Percentiles rank a stretch among this genome's conserved stretches.
Evolutionary conservation across 2,888 invertebrate species (phyloP).

Genomic region (Arrhopalites spinosus): DNA sequence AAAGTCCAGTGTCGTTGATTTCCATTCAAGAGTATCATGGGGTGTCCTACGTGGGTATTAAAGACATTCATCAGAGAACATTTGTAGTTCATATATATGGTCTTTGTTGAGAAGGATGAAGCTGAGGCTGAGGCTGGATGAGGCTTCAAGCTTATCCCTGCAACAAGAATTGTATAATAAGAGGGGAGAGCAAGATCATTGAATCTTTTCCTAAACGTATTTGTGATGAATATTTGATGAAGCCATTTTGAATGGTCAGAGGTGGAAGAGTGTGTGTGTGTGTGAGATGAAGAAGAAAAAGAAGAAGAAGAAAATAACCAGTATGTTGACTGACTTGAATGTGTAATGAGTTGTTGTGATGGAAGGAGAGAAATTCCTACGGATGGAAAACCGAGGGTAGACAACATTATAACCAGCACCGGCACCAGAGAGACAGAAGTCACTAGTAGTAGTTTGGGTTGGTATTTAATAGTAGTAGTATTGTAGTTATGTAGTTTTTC

Average conservation of each 20-base stretch:
- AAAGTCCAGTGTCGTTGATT: slow-evolving; percentile 28
- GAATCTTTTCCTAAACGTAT: slow-evolving; percentile 29
- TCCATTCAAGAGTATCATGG: slow-evolving; percentile 6
- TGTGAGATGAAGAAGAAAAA: neutral
- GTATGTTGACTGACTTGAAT: slow-evolving; percentile 35
- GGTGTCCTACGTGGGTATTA: slow-evolving; percentile 15
- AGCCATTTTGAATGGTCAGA: slow-evolving; percentile 32
- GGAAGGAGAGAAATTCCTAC: slow-evolving; percentile 31
- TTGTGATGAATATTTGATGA: slow-evolving; percentile 39
- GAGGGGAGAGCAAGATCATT: slow-evolving; percentile 28
- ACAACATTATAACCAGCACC: neutral
- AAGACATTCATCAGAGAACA: slow-evolving; percentile 23
- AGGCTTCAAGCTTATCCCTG: neutral
- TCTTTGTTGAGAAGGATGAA: neutral
- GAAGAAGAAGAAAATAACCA: slow-evolving; percentile 34
- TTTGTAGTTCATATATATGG: neutral
- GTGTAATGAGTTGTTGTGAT: slow-evolving; percentile 39
- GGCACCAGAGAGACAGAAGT: too few relatives aligned
- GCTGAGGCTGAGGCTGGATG: neutral
- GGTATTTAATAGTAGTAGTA: neutral
- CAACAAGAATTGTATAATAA: neutral
- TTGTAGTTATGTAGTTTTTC: neutral
- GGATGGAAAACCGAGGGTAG: neutral
- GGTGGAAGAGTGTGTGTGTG: neutral
- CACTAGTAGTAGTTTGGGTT: neutral